Base-by-base conservation (phyloP, 64 coral and sea anemone genomes). In the Pachyseris speciosa region DNA sequence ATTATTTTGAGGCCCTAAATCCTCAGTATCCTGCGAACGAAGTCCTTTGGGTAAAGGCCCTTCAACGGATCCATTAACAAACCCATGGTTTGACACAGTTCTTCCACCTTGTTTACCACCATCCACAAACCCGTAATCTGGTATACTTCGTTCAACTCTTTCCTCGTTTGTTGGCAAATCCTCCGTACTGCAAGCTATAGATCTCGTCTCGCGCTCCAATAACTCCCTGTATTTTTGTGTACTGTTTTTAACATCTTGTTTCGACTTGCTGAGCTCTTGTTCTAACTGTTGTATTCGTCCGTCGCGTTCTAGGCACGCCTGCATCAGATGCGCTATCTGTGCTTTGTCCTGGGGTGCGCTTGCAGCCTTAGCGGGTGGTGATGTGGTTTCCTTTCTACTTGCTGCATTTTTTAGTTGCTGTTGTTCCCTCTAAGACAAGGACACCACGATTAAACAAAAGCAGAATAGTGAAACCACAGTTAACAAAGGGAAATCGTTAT, bases 351-450 rank as follows among this genome's bases (percentile, higher is more conserved):
- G 61, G 22, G 49, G 28, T n/a, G 48, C 47, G 13, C 42, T 37
- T 2, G 86, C 57, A 24, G 9, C 7, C 3, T 59, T 57, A 26
- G 69, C 79, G 16, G 85, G n/a, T 57, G 70, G n/a, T 5, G n/a
- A 10, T 32, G 80, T 52, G 66, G 75, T 19, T 12, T 77, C 52
- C 53, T 87, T 91, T 66, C 90, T 98, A 17, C 38, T 68, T 20
- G 72, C 60, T 22, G 74, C 85, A 67, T 64, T 80, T 74, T 95
- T 92, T 11, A 95, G 79, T 13, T 92, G 90, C 53, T 95, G 72
- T 76, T 95, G 93, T 38, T 98, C 96, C 66, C 85, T 69, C 96
- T 98, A 64, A 26, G 75, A 51, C 19, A 63, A 1, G 22, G 37
- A 29, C 24, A 53, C 4, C 13, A 47, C 1, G 28, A 16, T 1